Evolutionary conservation across 2,888 invertebrate genomes (phyloP), one percentile per base, ranked within the genome.

Genomic region (Oscheius myriophilus): DNA sequence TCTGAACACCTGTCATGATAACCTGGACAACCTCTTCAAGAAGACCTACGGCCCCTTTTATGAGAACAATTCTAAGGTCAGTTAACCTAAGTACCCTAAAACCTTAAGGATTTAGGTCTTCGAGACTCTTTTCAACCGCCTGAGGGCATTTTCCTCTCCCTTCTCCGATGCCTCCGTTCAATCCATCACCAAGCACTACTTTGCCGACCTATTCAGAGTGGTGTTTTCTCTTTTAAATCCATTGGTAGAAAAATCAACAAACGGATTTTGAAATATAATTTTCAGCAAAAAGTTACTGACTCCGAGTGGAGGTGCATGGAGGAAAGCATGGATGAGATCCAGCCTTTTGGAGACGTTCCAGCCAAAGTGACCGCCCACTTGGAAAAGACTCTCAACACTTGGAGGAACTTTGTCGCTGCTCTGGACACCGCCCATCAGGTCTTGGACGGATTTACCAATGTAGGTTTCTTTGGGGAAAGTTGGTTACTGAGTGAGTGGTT

Each of bases 271-370:
- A 7, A 33, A 54, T 16, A n/a, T 26, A 33, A 55, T 14, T 39
- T 74, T 51, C 21, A 71, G 70, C 61, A 65, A 25, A 67, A 49
- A 25, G 66, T 76, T 25, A 46, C 67, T 21, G 90, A 91, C 82
- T 91, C 91, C 1, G 71, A 94, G 87, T 88, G 94, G 83, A 91
- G 91, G 64, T 96, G 96, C 88, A 93, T 96, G 72, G 92, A 92
- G 80, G 92, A 93, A 85, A 92, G 93, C 87, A 95, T 96, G 95
- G 92, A 92, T 65, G 93, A 94, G 80, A 91, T 96, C 88, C 92
- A 93, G 86, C 96, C 96, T 0, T 96, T 96, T 87, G 95, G 94
- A 26, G 95, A 96, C 87, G 93, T 95, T 52, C 96, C 96, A 1
- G 91, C 92, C 86, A 96, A 95, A 89, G 57, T 66, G 72, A 92